A percentile compares a stretch with the other conserved stretches of the same genome.
phyloP scores from a whole-genome alignment of 35 echinoderm and acorn worm species.

The Acanthaster planci region DNA sequence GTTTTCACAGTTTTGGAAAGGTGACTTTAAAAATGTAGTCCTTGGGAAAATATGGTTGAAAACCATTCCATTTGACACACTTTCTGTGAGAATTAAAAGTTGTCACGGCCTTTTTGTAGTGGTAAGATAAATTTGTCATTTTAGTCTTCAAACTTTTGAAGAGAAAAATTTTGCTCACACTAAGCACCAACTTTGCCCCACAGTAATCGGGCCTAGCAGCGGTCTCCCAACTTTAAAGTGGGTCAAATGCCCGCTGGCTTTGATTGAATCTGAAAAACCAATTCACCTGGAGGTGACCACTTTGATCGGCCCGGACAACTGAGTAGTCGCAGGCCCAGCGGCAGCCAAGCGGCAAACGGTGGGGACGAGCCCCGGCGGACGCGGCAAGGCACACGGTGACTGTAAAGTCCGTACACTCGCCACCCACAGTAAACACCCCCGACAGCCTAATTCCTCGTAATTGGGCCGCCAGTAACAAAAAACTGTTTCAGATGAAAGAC shows the following conservation, averaged over 20 bases:
- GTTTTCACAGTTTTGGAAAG: too few relatives aligned
- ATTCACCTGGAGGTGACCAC: slow-evolving; percentile 21
- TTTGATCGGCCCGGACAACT: not conserved
- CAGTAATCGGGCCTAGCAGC: not conserved
- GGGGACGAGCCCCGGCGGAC: not conserved
- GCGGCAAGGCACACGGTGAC: not conserved
- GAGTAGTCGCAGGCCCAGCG: slow-evolving; percentile 5
- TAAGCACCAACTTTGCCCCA: not conserved
- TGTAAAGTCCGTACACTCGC: not conserved
- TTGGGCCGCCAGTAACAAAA: slow-evolving; percentile 5
- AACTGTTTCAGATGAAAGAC: slow-evolving; percentile 4
- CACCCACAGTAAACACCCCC: slow-evolving; percentile 1
- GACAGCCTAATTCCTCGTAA: slow-evolving; percentile 21
- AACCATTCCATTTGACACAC: too few relatives aligned
- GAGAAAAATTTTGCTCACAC: not conserved
- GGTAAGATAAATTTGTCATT: not conserved
- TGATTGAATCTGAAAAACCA: not conserved
- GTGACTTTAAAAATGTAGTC: too few relatives aligned
- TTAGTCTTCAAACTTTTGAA: not conserved
- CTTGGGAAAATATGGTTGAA: too few relatives aligned
- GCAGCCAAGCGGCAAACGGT: not conserved
- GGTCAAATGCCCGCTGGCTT: slow-evolving; percentile 19
- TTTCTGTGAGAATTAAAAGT: too few relatives aligned
- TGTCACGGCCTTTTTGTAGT: not conserved
- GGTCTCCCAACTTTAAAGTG: not conserved